Base-by-base conservation (phyloP, 2,797 vertebrate genomes). In the Syndactyla subalaris region DNA sequence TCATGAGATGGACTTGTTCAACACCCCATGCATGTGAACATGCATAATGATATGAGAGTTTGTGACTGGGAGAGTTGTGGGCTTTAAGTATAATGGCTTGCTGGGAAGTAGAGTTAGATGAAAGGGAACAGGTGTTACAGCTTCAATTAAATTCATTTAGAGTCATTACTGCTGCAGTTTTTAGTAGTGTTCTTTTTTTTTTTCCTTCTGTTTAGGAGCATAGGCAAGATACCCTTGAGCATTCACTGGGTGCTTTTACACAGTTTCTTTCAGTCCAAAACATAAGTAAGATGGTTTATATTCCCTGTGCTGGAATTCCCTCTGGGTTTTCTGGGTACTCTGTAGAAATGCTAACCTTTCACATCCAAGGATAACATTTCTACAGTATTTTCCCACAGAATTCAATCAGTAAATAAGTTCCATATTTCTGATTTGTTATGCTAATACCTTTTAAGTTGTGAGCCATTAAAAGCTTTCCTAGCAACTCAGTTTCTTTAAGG, bases 281-380 rank as follows among this genome's bases (percentile, higher is more conserved):
- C 5, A 14, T 68, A 85, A 93, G 20, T 34, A 75, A 89, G 75
- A 92, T 36, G 72, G 46, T 21, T 80, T 83, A 52, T 91, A 91
- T 77, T 97, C 92, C 86, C 29, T 36, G 10, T 65, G 19, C 86
- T 94, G 68, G 81, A 95, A 96, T 85, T 94, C 78, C 72, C 65
- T 74, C 45, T 0, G 91, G 78, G 65, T 59, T 91, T 95, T 96
- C 78, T 92, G 89, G 77, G 68, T 94, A 92, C 49, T 92, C 68
- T 90, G 89, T 90, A 84, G 49, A 83, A 94, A 89, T 0, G 5
- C 49, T 95, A 92, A 94, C 91, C 93, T 95, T 95, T 92, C 87
- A 83, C 61, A 89, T 96, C 94, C 96, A 96, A 96, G 92, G 86
- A 96, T 92, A 96, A 96, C 90, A 97, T 97, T 96, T 95, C 78